Evolutionary conservation across 2,113 vertebrate species (phyloP).

Genomic region (Cryptotis parvus): DNA sequence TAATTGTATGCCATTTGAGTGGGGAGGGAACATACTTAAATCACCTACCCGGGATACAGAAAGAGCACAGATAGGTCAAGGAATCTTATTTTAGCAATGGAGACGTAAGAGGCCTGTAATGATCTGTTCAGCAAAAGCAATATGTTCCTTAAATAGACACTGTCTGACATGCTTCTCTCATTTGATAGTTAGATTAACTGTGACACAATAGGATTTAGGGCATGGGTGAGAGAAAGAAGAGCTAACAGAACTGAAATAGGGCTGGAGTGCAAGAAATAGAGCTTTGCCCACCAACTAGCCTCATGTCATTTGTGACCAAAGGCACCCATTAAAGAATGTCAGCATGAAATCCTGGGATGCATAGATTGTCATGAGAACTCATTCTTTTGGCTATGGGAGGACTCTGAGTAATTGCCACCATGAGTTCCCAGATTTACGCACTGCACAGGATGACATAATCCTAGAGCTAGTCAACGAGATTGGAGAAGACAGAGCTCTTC

Average conservation of each 20-base stretch:
- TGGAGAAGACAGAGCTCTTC: conserved; percentile 69
- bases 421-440: conserved; percentile 35
- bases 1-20: conserved; percentile 28
- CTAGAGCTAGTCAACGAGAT: conserved; percentile 58
- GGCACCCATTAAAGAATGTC: conserved; percentile 32
- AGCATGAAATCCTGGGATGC: conserved; percentile 28
- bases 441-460: conserved; percentile 45
- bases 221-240: conserved; percentile 33
- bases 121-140: conserved; percentile 69
- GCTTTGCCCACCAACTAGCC: neutral
- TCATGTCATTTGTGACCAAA: conserved; percentile 49
- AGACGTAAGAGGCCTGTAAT: conserved; percentile 62
- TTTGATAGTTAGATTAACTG: conserved; percentile 68
- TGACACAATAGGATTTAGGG: conserved; percentile 71
- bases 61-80: conserved; percentile 26
- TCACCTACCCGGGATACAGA: neutral
- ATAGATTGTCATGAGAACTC: neutral
- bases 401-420: conserved; percentile 65
- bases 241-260: conserved; percentile 3
- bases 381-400: conserved; percentile 44
- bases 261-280: neutral
- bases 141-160: conserved; percentile 77
- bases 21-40: conserved; percentile 39
- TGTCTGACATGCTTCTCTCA: conserved; percentile 65
- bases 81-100: conserved; percentile 74